Evolutionary conservation across 92 coral and sea anemone genomes (phyloP).

Genomic region (Anthopleura xanthogrammica): DNA sequence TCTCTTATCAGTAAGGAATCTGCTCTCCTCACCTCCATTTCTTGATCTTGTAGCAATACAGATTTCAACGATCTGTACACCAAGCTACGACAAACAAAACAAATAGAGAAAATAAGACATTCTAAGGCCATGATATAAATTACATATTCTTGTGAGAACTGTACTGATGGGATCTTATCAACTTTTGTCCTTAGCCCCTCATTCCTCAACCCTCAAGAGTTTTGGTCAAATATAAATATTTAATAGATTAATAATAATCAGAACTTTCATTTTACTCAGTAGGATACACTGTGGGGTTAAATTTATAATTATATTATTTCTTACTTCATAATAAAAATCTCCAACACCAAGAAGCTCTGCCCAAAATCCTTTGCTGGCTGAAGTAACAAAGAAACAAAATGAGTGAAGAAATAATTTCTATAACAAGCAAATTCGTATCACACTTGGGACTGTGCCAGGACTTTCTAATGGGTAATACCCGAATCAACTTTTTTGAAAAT

Average conservation of each 20-base stretch:
- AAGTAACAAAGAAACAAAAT: background rate
- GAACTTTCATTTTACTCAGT: no score
- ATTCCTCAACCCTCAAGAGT: no score
- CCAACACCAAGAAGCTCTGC: slow-evolving; percentile 99
- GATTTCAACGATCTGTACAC: slow-evolving; percentile 92
- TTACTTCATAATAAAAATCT: slow-evolving; percentile 97
- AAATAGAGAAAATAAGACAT: background rate
- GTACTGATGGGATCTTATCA: no score
- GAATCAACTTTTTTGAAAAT: no score
- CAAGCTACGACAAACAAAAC: slow-evolving; percentile 54
- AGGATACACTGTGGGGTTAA: no score
- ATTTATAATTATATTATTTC: background rate
- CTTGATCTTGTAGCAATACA: slow-evolving; percentile 96
- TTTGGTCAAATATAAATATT: no score
- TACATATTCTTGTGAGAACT: no score
- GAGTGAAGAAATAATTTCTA: no score
- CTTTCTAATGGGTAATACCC: no score
- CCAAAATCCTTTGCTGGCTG: slow-evolving; percentile 99
- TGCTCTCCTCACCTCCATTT: slow-evolving; percentile 96
- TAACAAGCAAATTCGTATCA: background rate
- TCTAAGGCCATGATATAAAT: background rate
- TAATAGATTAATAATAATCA: no score
- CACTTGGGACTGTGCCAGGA: background rate
- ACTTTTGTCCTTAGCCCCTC: no score
- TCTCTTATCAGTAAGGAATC: background rate